Evolutionary conservation across 2,888 invertebrate species (phyloP), one percentile per base, ranked within the genome.

Genomic region (Pseudolycoriella hygida): DNA sequence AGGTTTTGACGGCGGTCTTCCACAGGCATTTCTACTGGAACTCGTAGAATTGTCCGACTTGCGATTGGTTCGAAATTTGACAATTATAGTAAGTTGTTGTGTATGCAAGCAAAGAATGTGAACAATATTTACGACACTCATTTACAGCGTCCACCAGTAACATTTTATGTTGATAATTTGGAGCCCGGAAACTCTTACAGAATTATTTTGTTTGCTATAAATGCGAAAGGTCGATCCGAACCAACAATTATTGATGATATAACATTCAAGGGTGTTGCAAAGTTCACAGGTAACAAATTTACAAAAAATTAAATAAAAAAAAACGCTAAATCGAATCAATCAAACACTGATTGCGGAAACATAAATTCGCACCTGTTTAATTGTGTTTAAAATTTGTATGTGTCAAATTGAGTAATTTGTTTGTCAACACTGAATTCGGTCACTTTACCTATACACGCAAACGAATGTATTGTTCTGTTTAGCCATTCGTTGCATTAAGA

Each of bases 161-260:
- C 54, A 48, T 62, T 59, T 55, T 56, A 59, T 41, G 53, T 59
- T 47, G 54, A 64, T 68, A 73, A 71, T 69, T 64, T 77, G 54
- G 80, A 82, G 51, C 74, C 81, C 3, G 82, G 82, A 25, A 75
- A 74, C 52, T 84, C 76, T 61, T 87, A 81, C 69, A 73, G 82
- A 54, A 80, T 88, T 55, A 80, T 82, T 59, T 67, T 90, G 52
- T 88, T 82, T 59, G 86, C 89, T 3, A 76, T 83, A 56, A 90
- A 90, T 65, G 83, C 83, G 43, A 90, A 89, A 60, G 90, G 90
- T 41, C 70, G 80, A 47, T 87, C 87, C 55, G 87, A 88, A 53
- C 80, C 87, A 30, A 74, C 80, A 45, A 74, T 84, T 46, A 79
- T 88, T 49, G 87, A 87, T 60, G 82, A 85, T 37, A 82, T 87